phyloP scores from a whole-genome alignment of 1,140 invertebrate genomes.

The Halictus rubicundus region DNA sequence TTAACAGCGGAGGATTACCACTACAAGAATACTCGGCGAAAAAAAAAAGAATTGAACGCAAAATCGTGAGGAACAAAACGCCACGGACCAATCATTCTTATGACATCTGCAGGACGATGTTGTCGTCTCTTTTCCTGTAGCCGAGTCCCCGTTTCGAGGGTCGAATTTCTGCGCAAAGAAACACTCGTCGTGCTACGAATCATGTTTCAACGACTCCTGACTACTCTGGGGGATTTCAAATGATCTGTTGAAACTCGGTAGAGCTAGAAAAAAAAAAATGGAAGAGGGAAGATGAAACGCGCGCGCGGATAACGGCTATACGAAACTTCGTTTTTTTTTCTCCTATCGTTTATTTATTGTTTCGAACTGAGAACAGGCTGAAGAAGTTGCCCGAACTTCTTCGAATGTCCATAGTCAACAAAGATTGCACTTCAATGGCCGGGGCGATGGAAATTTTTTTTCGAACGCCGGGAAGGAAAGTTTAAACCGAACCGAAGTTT shows the following conservation, averaged over 20 bases:
- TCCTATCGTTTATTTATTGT: conserved; percentile 33
- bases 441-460: not conserved
- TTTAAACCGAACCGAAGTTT: not conserved
- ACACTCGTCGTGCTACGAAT: not conserved
- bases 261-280: not conserved
- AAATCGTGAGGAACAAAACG: conserved; percentile 28
- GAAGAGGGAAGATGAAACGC: not conserved
- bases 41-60: conserved; percentile 8
- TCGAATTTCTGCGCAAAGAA: conserved; percentile 10
- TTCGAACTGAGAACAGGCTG: not conserved
- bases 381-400: conserved; percentile 12
- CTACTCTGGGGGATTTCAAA: not conserved
- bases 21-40: conserved; percentile 7
- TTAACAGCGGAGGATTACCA: conserved; percentile 17
- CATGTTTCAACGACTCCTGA: not conserved
- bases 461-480: not conserved
- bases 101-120: conserved; percentile 9
- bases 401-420: conserved; percentile 14
- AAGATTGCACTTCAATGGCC: conserved; percentile 34
- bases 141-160: not conserved
- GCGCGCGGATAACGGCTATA: not conserved
- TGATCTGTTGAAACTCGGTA: not conserved
- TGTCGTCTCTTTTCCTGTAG: not conserved
- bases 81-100: conserved; percentile 34
- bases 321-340: not conserved